Evolutionary conservation across 2,888 invertebrate species (phyloP).

Genomic region (Cheilosia grossa): DNA sequence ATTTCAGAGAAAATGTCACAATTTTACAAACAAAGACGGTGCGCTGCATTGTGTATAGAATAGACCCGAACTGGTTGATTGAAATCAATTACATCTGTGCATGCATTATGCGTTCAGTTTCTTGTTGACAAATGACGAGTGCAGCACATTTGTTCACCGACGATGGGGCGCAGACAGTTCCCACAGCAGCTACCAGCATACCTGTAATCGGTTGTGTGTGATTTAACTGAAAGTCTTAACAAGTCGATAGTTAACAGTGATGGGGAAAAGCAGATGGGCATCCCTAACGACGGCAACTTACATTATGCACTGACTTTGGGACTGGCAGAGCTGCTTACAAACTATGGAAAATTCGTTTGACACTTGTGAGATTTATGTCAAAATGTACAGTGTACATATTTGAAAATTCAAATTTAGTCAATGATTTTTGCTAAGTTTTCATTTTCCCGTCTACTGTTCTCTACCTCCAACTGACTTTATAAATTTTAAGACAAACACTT

Average conservation of each 20-base stretch:
- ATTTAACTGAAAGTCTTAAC: constrained; percentile 11
- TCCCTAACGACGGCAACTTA: neutral
- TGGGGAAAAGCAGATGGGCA: neutral
- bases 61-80: constrained; percentile 48
- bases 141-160: constrained; percentile 33
- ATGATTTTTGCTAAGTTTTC: no score
- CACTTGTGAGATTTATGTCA: no score
- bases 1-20: constrained; percentile 13
- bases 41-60: neutral
- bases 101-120: constrained; percentile 30
- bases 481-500: no score
- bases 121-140: constrained; percentile 53
- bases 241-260: constrained; percentile 12
- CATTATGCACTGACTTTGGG: neutral
- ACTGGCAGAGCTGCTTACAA: no score
- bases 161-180: constrained; percentile 48
- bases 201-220: constrained; percentile 5
- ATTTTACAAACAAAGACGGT: no score
- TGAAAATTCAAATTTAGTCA: no score
- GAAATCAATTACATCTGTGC: constrained; percentile 59
- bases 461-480: no score
- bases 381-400: no score
- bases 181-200: constrained; percentile 32
- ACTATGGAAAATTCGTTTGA: no score
- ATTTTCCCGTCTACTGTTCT: no score